Percentiles rank a stretch among this genome's conserved stretches.
Evolutionary conservation across 2,113 vertebrate species (phyloP).

Genomic region (Cryptomyrus ogoouensis): DNA sequence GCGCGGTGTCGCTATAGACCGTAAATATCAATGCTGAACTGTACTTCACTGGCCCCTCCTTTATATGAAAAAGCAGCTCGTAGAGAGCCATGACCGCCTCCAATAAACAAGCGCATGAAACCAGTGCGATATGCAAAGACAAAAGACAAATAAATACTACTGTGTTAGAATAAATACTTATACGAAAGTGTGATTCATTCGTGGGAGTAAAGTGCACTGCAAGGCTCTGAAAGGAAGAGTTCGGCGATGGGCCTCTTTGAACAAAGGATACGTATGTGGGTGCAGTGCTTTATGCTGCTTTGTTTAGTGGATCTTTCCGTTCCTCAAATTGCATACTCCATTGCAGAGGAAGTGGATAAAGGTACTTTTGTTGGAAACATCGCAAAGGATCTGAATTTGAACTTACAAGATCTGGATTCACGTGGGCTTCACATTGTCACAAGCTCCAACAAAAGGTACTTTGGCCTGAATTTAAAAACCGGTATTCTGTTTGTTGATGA

Average conservation of each 20-base stretch:
- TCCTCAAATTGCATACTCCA: constrained; percentile 52
- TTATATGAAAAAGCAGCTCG: background rate
- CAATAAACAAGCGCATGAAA: background rate
- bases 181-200: background rate
- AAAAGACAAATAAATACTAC: background rate
- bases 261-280: background rate
- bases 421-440: constrained; percentile 55
- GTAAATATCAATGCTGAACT: background rate
- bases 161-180: background rate
- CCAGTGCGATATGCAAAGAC: background rate
- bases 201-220: background rate
- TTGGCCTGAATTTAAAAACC: constrained; percentile 56
- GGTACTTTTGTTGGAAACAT: constrained; percentile 62
- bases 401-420: constrained; percentile 49
- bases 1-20: constrained; percentile 17
- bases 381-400: constrained; percentile 56
- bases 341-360: constrained; percentile 56
- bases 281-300: background rate
- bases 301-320: constrained; percentile 14
- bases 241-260: background rate
- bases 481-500: constrained; percentile 54
- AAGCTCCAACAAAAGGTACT: constrained; percentile 52
- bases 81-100: background rate
- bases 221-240: background rate
- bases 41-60: background rate